These are phyloP conservation scores for Acronicta aceris DNA, from an alignment of 2,888 invertebrate genomes.

Conservation along the genomic window DNA sequence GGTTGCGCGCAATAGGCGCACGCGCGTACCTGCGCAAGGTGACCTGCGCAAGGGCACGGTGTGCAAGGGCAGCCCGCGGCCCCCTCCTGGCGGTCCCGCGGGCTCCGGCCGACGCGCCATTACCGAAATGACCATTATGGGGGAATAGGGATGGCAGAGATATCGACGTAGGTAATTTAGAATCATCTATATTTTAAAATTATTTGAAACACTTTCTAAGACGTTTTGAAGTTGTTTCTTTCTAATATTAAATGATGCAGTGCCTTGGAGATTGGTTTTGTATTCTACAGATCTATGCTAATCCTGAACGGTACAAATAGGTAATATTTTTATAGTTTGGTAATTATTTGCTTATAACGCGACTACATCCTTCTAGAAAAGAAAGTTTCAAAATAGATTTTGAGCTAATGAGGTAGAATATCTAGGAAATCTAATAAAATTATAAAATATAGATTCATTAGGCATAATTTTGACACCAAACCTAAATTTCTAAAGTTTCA, in stretches of 20 bases:
- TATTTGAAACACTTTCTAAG: no score
- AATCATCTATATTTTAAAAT: no score
- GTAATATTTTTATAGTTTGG: no score
- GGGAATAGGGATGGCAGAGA: slow-evolving; percentile 55
- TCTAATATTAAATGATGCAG: no score
- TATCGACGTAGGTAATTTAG: slow-evolving; percentile 22
- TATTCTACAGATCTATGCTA: no score
- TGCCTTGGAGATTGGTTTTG: no score
- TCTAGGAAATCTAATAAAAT: not conserved
- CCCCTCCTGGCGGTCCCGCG: slow-evolving; percentile 62
- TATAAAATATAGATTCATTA: not conserved
- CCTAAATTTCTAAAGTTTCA: not conserved
- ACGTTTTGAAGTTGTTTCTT: no score
- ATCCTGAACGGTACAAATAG: no score
- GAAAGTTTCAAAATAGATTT: no score
- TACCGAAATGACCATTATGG: slow-evolving; percentile 80
- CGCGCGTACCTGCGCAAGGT: slow-evolving; percentile 84
- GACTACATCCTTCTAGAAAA: no score
- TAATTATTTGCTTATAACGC: no score
- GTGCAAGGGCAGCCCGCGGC: slow-evolving; percentile 69
- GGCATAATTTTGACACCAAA: not conserved
- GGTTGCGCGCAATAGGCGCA: slow-evolving; percentile 85
- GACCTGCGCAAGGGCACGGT: slow-evolving; percentile 86
- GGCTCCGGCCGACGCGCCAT: slow-evolving; percentile 77
- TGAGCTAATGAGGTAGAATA: not conserved